phyloP scores from a whole-genome alignment of 1,140 invertebrate genomes.

The Cataglyphis hispanica region DNA sequence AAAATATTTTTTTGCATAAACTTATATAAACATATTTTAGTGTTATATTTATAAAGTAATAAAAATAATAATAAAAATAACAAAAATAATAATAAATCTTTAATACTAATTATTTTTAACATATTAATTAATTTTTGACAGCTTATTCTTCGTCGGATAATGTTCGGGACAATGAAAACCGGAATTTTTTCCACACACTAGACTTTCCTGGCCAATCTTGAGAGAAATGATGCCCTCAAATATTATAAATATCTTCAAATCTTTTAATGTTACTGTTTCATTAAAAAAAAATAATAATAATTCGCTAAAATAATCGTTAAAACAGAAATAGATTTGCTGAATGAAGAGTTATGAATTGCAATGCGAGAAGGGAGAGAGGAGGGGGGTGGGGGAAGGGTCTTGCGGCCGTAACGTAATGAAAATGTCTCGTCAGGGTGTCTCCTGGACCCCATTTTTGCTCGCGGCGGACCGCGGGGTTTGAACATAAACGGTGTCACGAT shows the following conservation, averaged over 20 bases:
- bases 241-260: background rate
- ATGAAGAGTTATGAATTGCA: background rate
- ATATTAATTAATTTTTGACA: too few relatives aligned
- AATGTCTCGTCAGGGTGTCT: constrained; percentile 80
- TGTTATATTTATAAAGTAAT: too few relatives aligned
- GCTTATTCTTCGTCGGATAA: too few relatives aligned
- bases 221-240: background rate
- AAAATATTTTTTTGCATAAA: too few relatives aligned
- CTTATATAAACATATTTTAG: too few relatives aligned
- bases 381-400: constrained; percentile 60
- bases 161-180: too few relatives aligned
- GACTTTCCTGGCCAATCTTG: too few relatives aligned
- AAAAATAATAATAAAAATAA: too few relatives aligned
- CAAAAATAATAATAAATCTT: too few relatives aligned
- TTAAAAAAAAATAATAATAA: background rate
- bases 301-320: background rate
- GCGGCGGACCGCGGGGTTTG: constrained; percentile 80
- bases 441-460: constrained; percentile 71
- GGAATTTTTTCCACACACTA: too few relatives aligned
- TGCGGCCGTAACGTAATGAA: constrained; percentile 81
- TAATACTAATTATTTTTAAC: too few relatives aligned
- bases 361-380: constrained; percentile 18
- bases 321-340: background rate
- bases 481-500: constrained; percentile 83
- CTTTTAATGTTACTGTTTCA: background rate